A percentile compares a stretch with the other conserved stretches of the same genome.
phyloP scores from a whole-genome alignment of 2,797 vertebrate species.

The Alosa sapidissima region DNA sequence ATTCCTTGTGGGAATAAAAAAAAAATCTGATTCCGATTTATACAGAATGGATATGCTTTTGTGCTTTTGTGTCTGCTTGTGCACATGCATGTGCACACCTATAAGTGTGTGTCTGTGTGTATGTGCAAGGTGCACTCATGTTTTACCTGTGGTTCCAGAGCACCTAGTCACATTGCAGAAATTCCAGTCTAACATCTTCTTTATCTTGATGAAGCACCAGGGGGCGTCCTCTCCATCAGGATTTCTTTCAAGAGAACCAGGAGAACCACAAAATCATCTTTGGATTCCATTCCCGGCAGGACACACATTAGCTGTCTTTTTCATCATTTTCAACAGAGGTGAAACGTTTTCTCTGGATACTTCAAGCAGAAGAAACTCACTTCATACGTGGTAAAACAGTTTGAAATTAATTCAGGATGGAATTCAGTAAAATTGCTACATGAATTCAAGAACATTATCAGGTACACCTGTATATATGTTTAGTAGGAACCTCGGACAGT shows the following conservation, averaged over 20 bases:
- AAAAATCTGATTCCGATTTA: not conserved
- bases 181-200: constrained; percentile 59
- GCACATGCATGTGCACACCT: not conserved
- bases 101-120: not conserved
- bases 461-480: too few relatives aligned
- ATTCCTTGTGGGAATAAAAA: too few relatives aligned
- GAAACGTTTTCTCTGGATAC: too few relatives aligned
- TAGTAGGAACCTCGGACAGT: too few relatives aligned
- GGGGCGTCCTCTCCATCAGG: constrained; percentile 68
- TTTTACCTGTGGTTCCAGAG: constrained; percentile 41
- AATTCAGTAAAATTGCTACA: too few relatives aligned
- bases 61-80: not conserved
- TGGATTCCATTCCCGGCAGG: not conserved
- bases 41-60: too few relatives aligned
- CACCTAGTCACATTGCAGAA: constrained; percentile 62
- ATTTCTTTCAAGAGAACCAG: constrained; percentile 55
- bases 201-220: constrained; percentile 65
- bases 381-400: too few relatives aligned
- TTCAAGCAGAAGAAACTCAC: too few relatives aligned
- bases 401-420: too few relatives aligned
- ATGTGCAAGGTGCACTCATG: not conserved
- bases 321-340: too few relatives aligned
- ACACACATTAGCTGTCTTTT: not conserved
- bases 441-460: too few relatives aligned
- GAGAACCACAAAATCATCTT: not conserved